These are phyloP conservation scores for Idaea biselata DNA, from an alignment of 2,888 invertebrate species.

Conservation along the genomic window DNA sequence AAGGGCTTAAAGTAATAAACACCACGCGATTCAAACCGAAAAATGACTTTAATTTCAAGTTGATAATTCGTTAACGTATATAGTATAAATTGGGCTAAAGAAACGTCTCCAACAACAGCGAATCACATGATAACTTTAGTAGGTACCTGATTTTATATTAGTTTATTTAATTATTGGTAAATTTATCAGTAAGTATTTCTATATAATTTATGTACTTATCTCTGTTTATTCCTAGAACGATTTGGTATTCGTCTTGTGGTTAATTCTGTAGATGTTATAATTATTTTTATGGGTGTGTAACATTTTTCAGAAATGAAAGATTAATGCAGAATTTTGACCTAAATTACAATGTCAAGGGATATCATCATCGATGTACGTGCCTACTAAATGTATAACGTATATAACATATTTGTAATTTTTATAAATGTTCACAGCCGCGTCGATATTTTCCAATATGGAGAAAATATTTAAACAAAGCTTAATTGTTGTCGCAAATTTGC, in stretches of 20 bases:
- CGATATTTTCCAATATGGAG: constrained; percentile 62
- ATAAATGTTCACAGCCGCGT: constrained; percentile 78
- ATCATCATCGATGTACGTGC: constrained; percentile 7
- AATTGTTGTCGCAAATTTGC: constrained; percentile 79
- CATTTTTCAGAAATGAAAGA: not conserved
- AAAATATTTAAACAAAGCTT: constrained; percentile 73
- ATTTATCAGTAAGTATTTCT: constrained; percentile 10
- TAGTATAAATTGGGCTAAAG: not conserved
- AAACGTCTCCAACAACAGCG: constrained; percentile 54
- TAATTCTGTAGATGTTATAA: not conserved
- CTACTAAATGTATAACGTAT: constrained; percentile 24
- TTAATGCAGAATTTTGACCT: not conserved
- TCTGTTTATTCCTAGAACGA: constrained; percentile 1
- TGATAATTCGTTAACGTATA: not conserved
- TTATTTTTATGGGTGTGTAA: not conserved
- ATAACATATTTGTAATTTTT: constrained; percentile 53
- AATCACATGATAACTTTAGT: constrained; percentile 52
- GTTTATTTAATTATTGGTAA: constrained; percentile 16
- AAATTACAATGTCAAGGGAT: not conserved
- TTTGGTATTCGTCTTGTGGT: not conserved
- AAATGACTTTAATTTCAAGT: too few relatives aligned
- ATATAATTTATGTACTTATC: constrained; percentile 12
- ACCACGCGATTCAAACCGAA: too few relatives aligned
- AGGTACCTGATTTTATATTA: constrained; percentile 30
- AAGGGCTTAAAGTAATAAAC: too few relatives aligned